These are phyloP conservation scores for Phalacrocorax aristotelis DNA, from an alignment of 2,113 vertebrate genomes.

Conservation along the genomic window DNA sequence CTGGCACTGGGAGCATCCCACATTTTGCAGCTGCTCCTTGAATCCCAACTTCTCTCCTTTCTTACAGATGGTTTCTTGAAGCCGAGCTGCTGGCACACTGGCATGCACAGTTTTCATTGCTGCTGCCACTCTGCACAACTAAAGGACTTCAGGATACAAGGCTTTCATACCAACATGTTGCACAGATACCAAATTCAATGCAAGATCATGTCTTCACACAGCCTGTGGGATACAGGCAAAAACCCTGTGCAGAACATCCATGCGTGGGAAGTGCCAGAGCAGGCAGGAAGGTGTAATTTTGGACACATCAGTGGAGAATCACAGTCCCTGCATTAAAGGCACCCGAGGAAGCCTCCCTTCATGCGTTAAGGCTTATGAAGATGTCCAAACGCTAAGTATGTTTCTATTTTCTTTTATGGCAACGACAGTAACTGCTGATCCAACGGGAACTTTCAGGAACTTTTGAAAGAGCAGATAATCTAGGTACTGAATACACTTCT, in stretches of 20 bases:
- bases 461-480: not conserved
- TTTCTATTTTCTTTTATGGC: not conserved
- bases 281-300: accelerated
- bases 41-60: not conserved
- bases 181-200: not conserved
- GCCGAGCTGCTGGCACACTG: not conserved
- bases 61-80: not conserved
- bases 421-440: not conserved
- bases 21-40: not conserved
- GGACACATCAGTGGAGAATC: not conserved
- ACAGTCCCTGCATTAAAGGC: accelerated
- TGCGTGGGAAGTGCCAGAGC: accelerated
- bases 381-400: not conserved
- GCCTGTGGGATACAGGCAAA: not conserved
- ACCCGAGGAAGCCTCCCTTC: not conserved
- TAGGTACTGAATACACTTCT: not conserved
- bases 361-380: not conserved
- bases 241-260: not conserved
- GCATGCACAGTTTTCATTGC: not conserved
- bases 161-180: not conserved
- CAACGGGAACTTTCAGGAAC: not conserved
- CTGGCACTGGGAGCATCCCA: not conserved
- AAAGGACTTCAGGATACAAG: too few species aligned
- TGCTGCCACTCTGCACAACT: not conserved
- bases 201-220: not conserved